Base-by-base conservation (phyloP, 1,140 invertebrate genomes). In the Propsilocerus akamusi region DNA sequence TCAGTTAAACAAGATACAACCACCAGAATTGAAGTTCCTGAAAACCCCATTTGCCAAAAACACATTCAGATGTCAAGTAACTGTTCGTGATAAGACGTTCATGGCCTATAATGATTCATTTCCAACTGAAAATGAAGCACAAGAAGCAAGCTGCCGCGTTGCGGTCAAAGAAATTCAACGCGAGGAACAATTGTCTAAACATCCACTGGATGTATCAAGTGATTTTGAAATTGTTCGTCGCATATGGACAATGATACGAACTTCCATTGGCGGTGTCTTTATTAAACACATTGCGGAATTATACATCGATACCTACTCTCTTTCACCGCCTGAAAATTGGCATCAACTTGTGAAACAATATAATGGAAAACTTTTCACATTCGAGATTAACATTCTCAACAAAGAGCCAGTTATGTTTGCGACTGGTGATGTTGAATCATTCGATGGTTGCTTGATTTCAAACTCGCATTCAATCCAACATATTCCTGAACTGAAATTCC, bases 91-190 rank as follows among this genome's bases (percentile, higher is more conserved):
- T 10, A 54, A n/a, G 10, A 53, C 57, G 2, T 63, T 55, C 47
- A 57, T 57, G 17, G 59, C 57, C 46, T 65, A 62, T 52, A 63
- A 63, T 3, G 50, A 57, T 26, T 57, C 60, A 46, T 61, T 56
- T 49, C 0, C 41, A 0, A 55, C 55, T 6, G 52, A 56, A 47
- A 20, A 24, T 28, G 24, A 50, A 2, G 63, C 63, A 5, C 52
- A 50, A 46, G 34, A 51, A 8, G 52, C 53, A 25, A 56, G 60
- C 20, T 53, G 63, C 1, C 41, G 54, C 24, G 46, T 58, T 10
- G 60, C 63, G 4, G 49, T 65, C 12, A 51, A 65, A 12, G 50
- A 58, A n/a, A 55, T 65, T 10, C 51, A 57, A 25, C 32, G 50
- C 22, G 32, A 54, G 22, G 56, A 63, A 32, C 48, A 55, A 1